Conservation (phyloP, 2,797 vertebrate genomes). For the Pelochelys cantorii region DNA sequence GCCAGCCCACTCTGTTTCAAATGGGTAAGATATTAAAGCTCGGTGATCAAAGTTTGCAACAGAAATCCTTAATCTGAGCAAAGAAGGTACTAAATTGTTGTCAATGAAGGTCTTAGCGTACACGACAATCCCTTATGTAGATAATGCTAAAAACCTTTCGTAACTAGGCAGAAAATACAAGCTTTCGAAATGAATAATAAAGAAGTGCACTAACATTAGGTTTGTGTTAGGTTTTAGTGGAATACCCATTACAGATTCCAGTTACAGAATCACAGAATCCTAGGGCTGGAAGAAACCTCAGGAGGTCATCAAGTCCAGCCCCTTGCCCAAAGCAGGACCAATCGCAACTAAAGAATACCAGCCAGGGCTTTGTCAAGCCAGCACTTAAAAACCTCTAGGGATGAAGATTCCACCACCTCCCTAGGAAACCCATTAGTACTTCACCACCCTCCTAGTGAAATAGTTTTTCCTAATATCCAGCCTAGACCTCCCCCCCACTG, state of each 20-base stretch:
- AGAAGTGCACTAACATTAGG: background rate
- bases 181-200: background rate
- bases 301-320: too few species aligned
- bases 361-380: too few species aligned
- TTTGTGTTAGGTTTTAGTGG: background rate
- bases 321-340: too few species aligned
- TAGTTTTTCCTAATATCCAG: too few species aligned
- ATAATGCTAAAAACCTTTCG: background rate
- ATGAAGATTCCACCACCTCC: too few species aligned
- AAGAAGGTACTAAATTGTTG: background rate
- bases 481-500: too few species aligned
- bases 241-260: background rate
- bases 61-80: background rate
- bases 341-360: too few species aligned
- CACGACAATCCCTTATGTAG: background rate
- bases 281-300: too few species aligned
- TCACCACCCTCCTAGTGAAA: too few species aligned
- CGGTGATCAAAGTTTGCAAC: background rate
- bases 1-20: background rate
- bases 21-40: background rate
- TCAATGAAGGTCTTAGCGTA: background rate
- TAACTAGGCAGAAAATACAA: background rate
- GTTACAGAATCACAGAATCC: background rate
- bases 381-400: too few species aligned
- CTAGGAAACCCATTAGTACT: too few species aligned